Base-by-base conservation (phyloP, 1,140 invertebrate genomes). In the Alviniconcha marisindica region DNA sequence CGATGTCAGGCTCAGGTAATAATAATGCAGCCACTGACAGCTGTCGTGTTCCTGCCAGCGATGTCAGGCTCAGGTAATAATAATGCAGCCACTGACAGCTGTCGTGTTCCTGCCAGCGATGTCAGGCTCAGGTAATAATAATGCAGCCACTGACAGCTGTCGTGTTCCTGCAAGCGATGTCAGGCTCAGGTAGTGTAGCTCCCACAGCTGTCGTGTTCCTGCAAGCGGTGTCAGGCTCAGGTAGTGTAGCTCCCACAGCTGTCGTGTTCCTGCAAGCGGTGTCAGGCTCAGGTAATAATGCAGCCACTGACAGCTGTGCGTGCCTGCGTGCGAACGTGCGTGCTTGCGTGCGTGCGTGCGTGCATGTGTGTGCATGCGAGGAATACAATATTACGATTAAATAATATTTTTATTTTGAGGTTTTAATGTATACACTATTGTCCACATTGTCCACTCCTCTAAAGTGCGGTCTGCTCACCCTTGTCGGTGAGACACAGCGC, bases 241-340 rank as follows among this genome's bases (percentile, higher is more conserved):
- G 93, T n/a, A n/a, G 87, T 91, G 7, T 88, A 90, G 31, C 95
- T 95, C 96, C 96, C 84, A n/a, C 90, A 92, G 90, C 91, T 93
- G 1, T 93, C 93, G 44, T 96, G 95, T 89, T 91, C 93, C n/a
- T 96, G 95, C 90, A 87, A 91, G 2, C 92, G 94, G 74, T 91
- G 93, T 44, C 95, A 95, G 90, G 93, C 93, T 90, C 94, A 91
- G 81, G 90, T 91, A 31, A 24, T 94, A 14, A 87, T 91, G 7
- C 88, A 90, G 31, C 95, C 95, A 0, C 96, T 96, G 83, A n/a
- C 90, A 92, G 90, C 91, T 93, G 1, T 93, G 44, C 96, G 95
- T 89, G 91, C 93, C 48, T 51, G 10, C 10, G 48, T 51, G 48
- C 15, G 4, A 60, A n/a, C n/a, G n/a, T n/a, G n/a, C n/a, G n/a